These are phyloP conservation scores for Oreochromis mossambicus DNA, from an alignment of 2,797 vertebrate species.

Conservation along the genomic window DNA sequence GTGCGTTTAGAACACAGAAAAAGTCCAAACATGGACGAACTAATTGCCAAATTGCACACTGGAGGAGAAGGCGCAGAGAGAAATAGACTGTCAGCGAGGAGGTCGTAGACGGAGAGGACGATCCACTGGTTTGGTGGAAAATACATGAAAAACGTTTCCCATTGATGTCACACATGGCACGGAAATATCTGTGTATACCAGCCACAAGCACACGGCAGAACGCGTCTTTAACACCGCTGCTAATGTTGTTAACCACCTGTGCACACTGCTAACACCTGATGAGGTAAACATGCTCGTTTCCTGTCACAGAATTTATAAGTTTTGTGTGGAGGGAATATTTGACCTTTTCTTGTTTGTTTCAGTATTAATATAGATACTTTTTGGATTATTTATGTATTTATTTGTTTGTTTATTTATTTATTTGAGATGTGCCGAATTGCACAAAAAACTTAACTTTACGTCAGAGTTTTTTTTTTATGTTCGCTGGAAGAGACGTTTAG, in stretches of 20 bases:
- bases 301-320: neutral
- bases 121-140: neutral
- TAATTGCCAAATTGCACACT: neutral
- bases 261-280: neutral
- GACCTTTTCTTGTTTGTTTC: neutral
- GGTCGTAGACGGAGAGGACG: neutral
- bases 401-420: neutral
- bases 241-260: neutral
- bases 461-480: neutral
- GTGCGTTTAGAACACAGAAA: neutral
- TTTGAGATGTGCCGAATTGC: fast-evolving
- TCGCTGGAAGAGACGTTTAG: neutral
- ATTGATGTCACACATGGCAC: neutral
- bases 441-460: fast-evolving
- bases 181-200: neutral
- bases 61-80: neutral
- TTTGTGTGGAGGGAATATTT: neutral
- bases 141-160: neutral
- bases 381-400: fast-evolving
- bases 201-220: neutral
- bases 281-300: neutral
- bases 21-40: neutral
- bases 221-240: neutral
- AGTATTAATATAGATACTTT: neutral
- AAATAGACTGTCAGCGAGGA: neutral